Conservation (phyloP, 2,797 vertebrate genomes). For the Scyliorhinus canicula region DNA sequence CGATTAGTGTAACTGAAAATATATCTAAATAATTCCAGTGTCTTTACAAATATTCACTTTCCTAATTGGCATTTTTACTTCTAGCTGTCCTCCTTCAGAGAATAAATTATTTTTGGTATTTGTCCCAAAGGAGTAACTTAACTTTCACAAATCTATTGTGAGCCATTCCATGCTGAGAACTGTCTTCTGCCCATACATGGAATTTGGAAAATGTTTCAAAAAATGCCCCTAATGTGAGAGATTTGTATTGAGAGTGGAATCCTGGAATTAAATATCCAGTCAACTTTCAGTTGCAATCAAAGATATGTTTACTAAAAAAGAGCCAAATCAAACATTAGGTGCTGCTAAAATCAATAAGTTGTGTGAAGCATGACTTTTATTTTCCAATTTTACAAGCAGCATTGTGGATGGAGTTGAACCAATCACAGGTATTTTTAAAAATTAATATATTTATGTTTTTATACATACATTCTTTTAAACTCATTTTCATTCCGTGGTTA, state of each 20-base stretch:
- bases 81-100: not conserved
- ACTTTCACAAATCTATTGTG: not conserved
- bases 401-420: conserved; percentile 62
- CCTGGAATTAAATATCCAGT: not conserved
- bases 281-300: not conserved
- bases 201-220: not conserved
- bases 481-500: not conserved
- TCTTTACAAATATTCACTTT: not conserved
- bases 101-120: not conserved
- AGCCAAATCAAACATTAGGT: not conserved
- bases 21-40: not conserved
- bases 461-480: not conserved
- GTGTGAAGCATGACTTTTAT: conserved; percentile 37
- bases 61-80: not conserved
- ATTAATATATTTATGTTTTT: conserved; percentile 35
- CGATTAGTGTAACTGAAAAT: not conserved
- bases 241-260: not conserved
- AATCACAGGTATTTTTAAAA: conserved; percentile 54
- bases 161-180: not conserved
- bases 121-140: not conserved
- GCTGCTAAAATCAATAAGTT: not conserved
- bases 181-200: not conserved
- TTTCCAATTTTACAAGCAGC: conserved; percentile 55
- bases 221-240: not conserved
- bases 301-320: not conserved